phyloP scores from a whole-genome alignment of 1,140 invertebrate species.

The Platyscapa corneri region DNA sequence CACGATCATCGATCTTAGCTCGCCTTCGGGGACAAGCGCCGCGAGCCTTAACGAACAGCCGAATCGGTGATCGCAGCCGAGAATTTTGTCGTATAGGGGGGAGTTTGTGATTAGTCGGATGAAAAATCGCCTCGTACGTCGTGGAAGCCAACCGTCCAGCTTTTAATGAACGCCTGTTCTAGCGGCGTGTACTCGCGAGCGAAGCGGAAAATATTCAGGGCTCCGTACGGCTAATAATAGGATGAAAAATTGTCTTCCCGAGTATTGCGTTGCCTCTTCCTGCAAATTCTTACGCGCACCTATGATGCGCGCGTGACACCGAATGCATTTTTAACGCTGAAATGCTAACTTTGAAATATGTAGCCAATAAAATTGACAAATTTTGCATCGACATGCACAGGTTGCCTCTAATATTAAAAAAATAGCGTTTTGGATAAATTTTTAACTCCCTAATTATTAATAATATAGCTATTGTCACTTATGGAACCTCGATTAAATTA shows the following conservation, averaged over 20 bases:
- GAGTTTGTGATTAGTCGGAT: slow-evolving; percentile 17
- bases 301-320: no score
- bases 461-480: no score
- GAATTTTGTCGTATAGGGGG: neutral
- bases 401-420: no score
- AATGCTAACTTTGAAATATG: neutral
- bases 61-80: neutral
- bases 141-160: neutral
- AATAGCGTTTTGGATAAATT: no score
- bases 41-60: slow-evolving; percentile 23
- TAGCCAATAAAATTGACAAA: neutral
- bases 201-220: neutral
- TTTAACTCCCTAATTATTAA: no score
- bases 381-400: neutral
- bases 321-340: neutral
- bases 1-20: slow-evolving; percentile 37
- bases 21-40: neutral
- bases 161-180: slow-evolving; percentile 19
- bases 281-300: no score
- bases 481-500: no score
- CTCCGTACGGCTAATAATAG: neutral
- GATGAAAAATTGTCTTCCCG: neutral
- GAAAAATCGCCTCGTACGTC: slow-evolving; percentile 38
- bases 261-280: neutral
- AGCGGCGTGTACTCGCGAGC: neutral